These are phyloP conservation scores for Drosophila truncata DNA, from an alignment of 1,140 invertebrate species.

Conservation along the genomic window DNA sequence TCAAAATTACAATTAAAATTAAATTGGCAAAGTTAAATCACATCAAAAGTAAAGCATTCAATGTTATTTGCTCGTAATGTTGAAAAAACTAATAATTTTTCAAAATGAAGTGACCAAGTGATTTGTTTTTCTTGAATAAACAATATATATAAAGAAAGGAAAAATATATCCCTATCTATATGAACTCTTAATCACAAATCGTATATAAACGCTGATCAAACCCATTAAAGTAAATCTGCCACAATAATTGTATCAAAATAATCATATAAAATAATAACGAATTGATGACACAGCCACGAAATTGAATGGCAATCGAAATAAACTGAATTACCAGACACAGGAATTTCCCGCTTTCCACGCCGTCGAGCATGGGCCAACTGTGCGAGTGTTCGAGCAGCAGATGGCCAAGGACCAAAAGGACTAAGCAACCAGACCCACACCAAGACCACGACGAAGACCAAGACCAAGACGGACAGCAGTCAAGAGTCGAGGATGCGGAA, in stretches of 20 bases:
- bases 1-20: neutral
- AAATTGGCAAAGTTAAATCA: neutral
- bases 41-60: neutral
- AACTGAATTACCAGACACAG: conserved; percentile 67
- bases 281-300: conserved; percentile 38
- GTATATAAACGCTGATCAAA: neutral
- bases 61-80: neutral
- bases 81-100: neutral
- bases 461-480: conserved; percentile 56
- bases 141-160: neutral
- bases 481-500: conserved; percentile 45
- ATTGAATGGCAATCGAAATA: conserved; percentile 67
- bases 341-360: conserved; percentile 68
- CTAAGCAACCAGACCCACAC: neutral
- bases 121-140: neutral
- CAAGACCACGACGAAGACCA: neutral
- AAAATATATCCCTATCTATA: neutral
- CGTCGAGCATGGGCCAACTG: conserved; percentile 51
- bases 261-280: conserved; percentile 38
- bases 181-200: neutral
- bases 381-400: conserved; percentile 33
- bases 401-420: conserved; percentile 19
- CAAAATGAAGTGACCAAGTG: neutral
- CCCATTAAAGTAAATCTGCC: neutral
- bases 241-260: conserved; percentile 23